A percentile compares a stretch with the other conserved stretches of the same genome.
Conservation (phyloP, 2,113 vertebrate species). For the Puffinus mauretanicus region DNA sequence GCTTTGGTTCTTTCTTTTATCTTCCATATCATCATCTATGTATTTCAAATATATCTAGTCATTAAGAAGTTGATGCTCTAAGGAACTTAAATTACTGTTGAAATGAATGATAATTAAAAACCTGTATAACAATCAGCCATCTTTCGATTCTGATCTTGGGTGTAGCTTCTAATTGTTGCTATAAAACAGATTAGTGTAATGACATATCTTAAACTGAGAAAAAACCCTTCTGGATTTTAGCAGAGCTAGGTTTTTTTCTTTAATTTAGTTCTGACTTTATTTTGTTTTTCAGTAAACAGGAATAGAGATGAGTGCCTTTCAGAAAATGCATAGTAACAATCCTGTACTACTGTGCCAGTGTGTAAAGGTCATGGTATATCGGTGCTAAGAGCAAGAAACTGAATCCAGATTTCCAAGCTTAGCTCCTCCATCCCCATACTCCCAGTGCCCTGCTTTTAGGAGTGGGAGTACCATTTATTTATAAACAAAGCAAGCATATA, state of each 20-base stretch:
- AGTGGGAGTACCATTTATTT: background rate
- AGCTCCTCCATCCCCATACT: background rate
- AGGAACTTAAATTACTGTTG: background rate
- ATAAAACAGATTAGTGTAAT: background rate
- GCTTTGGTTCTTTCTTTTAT: background rate
- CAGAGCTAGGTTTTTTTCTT: fast-evolving
- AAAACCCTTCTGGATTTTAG: background rate
- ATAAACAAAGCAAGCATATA: background rate
- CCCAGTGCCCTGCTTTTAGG: background rate
- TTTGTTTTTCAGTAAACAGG: background rate
- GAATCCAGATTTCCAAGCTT: background rate
- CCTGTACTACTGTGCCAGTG: background rate
- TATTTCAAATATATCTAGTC: background rate
- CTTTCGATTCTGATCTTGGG: background rate
- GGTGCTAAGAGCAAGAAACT: background rate
- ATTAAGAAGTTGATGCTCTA: background rate
- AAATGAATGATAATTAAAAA: background rate
- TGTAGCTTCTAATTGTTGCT: background rate
- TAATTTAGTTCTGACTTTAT: background rate
- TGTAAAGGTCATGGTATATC: background rate
- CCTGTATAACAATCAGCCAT: background rate
- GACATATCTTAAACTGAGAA: background rate
- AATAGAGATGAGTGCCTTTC: background rate
- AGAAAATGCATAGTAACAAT: background rate
- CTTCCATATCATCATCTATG: background rate